A percentile compares a stretch with the other conserved stretches of the same genome.
Conservation (phyloP, 1,140 invertebrate genomes). For the Formica selysi region DNA sequence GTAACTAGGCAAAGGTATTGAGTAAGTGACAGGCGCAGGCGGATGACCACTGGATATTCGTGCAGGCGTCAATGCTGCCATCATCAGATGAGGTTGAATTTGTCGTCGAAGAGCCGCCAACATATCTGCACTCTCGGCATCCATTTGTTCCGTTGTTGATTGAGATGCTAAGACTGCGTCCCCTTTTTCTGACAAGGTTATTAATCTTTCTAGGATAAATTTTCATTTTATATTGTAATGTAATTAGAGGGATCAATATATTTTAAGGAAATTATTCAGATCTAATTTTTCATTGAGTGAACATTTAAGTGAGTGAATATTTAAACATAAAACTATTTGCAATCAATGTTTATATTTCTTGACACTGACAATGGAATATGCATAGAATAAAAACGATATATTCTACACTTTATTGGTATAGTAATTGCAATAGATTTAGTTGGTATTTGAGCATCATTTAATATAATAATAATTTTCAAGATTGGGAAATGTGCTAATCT, state of each 20-base stretch:
- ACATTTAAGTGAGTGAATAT: not conserved
- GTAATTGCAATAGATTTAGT: not conserved
- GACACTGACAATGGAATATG: too few relatives aligned
- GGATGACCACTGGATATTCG: conserved; percentile 77
- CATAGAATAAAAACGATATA: not conserved
- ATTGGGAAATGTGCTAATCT: not conserved
- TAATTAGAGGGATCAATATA: conserved; percentile 6
- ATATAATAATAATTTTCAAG: not conserved
- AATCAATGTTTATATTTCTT: not conserved
- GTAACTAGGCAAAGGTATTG: conserved; percentile 81
- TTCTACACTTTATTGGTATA: not conserved
- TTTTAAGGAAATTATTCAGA: conserved; percentile 30
- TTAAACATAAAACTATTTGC: conserved; percentile 11
- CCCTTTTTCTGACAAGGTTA: conserved; percentile 80
- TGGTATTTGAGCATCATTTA: not conserved
- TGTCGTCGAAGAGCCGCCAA: conserved; percentile 88
- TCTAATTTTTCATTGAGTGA: not conserved
- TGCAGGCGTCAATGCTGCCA: conserved; percentile 86
- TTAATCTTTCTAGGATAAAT: not conserved
- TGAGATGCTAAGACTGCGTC: conserved; percentile 75
- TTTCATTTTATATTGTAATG: not conserved
- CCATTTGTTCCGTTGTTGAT: conserved; percentile 81
- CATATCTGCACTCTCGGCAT: conserved; percentile 88
- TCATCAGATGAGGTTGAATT: conserved; percentile 89
- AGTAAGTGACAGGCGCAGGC: conserved; percentile 76